These are phyloP conservation scores for Coccyzus lansbergi DNA, from an alignment of 2,797 vertebrate species.

Conservation along the genomic window DNA sequence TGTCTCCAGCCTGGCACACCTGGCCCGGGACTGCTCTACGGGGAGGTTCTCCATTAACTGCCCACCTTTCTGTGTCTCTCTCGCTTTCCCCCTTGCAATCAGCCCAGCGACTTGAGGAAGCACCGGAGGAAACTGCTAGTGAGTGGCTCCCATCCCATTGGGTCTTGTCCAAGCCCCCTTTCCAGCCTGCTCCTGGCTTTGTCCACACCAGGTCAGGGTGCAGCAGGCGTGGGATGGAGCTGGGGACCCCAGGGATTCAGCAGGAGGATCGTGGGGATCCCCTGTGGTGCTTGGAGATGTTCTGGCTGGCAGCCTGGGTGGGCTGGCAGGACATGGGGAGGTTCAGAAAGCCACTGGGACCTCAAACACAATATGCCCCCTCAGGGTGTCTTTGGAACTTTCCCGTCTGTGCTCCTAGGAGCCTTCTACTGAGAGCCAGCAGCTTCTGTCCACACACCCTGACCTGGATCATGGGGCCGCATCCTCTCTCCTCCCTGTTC, in stretches of 20 bases:
- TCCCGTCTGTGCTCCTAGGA: constrained; percentile 38
- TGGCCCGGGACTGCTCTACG: not conserved
- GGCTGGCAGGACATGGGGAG: constrained; percentile 40
- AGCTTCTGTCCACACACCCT: constrained; percentile 12
- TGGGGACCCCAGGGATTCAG: constrained; percentile 55
- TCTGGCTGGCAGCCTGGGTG: not conserved
- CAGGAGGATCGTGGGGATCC: constrained; percentile 48
- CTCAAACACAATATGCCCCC: constrained; percentile 8
- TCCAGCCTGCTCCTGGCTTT: constrained; percentile 67
- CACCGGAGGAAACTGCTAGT: constrained; percentile 94
- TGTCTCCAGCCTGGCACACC: constrained; percentile 2
- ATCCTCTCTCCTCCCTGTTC: constrained; percentile 9
- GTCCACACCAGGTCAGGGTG: constrained; percentile 60
- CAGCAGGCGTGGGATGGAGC: constrained; percentile 67
- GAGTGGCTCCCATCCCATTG: constrained; percentile 75
- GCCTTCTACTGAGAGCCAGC: constrained; percentile 17
- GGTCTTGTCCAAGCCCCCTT: constrained; percentile 48
- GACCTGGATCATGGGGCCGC: constrained; percentile 18
- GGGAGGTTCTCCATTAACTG: constrained; percentile 55
- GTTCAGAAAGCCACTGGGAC: constrained; percentile 42
- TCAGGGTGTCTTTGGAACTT: constrained; percentile 44
- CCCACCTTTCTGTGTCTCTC: constrained; percentile 65
- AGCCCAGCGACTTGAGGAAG: constrained; percentile 98
- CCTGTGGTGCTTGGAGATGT: constrained; percentile 11
- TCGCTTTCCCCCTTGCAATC: constrained; percentile 75